These are phyloP conservation scores for Belgica antarctica DNA, from an alignment of 2,888 invertebrate species.

Conservation along the genomic window DNA sequence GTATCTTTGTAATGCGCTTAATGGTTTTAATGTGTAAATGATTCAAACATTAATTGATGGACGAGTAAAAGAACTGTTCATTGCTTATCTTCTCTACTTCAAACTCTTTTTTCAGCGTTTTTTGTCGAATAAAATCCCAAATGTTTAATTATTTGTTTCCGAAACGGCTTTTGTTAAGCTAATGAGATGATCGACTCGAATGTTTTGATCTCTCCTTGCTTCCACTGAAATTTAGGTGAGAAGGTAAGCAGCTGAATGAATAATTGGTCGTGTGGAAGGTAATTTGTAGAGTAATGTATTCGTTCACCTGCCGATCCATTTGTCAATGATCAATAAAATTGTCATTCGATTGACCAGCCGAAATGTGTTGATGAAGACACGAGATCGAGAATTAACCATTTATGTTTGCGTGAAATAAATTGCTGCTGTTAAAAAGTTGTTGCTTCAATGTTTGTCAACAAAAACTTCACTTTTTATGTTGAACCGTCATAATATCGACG, in stretches of 20 bases:
- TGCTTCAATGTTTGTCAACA: no score
- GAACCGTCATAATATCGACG: no score
- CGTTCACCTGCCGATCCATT: conserved; percentile 31
- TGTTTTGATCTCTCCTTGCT: background rate
- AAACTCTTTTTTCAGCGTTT: background rate
- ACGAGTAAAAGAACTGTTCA: conserved; percentile 7
- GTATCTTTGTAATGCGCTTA: conserved; percentile 35
- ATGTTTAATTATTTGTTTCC: background rate
- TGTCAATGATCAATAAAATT: conserved; percentile 31
- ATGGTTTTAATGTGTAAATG: conserved; percentile 43
- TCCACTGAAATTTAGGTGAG: background rate
- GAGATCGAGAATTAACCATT: no score
- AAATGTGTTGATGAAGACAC: no score
- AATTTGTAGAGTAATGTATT: background rate
- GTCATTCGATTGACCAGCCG: no score
- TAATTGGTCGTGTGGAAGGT: background rate
- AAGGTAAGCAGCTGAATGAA: background rate
- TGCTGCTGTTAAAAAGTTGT: no score
- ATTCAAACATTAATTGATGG: conserved; percentile 35
- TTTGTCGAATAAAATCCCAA: background rate
- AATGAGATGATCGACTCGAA: background rate
- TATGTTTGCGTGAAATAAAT: no score
- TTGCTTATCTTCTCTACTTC: conserved; percentile 24
- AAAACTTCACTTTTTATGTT: no score
- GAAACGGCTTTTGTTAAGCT: background rate